Conservation (phyloP, 2,888 invertebrate species). For the Gymnosoma rotundatum region DNA sequence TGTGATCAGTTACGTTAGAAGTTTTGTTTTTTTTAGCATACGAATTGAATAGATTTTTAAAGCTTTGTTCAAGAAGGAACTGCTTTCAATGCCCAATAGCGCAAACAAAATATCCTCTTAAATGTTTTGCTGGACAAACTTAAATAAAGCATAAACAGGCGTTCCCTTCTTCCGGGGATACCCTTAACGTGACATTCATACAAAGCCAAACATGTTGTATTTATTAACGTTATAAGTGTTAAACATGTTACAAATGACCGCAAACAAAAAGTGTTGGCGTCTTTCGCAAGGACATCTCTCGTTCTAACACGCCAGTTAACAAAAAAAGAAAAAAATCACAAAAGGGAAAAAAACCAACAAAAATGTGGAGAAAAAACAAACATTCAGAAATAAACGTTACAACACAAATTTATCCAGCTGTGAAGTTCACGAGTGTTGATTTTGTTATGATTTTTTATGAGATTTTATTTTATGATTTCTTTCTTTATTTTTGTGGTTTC, state of each 20-base stretch:
- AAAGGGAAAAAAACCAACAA: constrained; percentile 5
- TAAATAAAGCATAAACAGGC: no score
- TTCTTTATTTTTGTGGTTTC: constrained; percentile 42
- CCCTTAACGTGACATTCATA: constrained; percentile 18
- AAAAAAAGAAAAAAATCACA: constrained; percentile 16
- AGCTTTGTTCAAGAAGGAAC: no score
- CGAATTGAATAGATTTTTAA: no score
- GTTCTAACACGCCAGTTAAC: constrained; percentile 21
- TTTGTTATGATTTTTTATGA: constrained; percentile 72
- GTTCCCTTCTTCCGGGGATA: background rate
- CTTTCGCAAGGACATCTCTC: constrained; percentile 62
- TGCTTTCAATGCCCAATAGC: background rate
- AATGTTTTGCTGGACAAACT: no score
- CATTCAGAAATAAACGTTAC: constrained; percentile 18
- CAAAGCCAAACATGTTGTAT: constrained; percentile 18
- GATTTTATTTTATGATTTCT: constrained; percentile 17
- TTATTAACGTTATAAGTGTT: constrained; percentile 61
- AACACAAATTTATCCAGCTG: constrained; percentile 73
- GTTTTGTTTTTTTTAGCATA: no score
- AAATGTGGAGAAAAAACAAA: constrained; percentile 15
- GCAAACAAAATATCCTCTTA: no score
- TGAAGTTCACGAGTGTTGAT: constrained; percentile 76
- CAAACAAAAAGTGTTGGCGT: constrained; percentile 60
- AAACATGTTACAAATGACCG: constrained; percentile 67
- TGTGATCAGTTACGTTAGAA: no score